Conservation (phyloP, 2,797 vertebrate species). For the Esox lucius region DNA sequence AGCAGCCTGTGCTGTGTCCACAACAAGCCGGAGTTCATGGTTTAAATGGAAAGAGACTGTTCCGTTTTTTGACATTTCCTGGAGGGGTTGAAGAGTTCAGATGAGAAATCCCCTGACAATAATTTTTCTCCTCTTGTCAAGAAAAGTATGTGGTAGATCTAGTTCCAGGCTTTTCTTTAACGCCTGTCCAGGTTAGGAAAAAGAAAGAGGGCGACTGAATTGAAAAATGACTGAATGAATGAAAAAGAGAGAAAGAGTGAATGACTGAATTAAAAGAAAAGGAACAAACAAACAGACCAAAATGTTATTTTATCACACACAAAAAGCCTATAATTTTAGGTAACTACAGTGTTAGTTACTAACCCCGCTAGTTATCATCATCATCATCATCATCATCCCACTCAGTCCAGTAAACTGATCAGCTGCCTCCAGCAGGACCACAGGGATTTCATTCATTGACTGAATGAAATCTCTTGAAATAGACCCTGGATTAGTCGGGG, state of each 20-base stretch:
- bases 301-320: neutral
- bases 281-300: neutral
- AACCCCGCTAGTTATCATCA: constrained; percentile 23
- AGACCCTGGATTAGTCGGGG: constrained; percentile 59
- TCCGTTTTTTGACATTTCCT: too few relatives aligned
- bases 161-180: too few relatives aligned
- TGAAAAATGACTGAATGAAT: neutral
- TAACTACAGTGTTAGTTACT: constrained; percentile 27
- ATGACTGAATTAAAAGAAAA: neutral
- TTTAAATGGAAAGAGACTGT: neutral
- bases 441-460: constrained; percentile 53
- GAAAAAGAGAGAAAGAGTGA: neutral
- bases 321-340: constrained; percentile 8
- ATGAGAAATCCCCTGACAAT: too few relatives aligned
- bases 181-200: too few relatives aligned
- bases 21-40: neutral
- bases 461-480: constrained; percentile 69
- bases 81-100: too few relatives aligned
- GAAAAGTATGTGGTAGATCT: too few relatives aligned
- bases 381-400: neutral
- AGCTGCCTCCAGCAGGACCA: constrained; percentile 12
- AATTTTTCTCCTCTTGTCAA: too few relatives aligned
- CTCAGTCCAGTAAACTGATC: constrained; percentile 4
- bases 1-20: neutral
- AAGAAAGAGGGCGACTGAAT: neutral